Base-by-base conservation (phyloP, 2,113 vertebrate genomes). In the Notiomystis cincta region DNA sequence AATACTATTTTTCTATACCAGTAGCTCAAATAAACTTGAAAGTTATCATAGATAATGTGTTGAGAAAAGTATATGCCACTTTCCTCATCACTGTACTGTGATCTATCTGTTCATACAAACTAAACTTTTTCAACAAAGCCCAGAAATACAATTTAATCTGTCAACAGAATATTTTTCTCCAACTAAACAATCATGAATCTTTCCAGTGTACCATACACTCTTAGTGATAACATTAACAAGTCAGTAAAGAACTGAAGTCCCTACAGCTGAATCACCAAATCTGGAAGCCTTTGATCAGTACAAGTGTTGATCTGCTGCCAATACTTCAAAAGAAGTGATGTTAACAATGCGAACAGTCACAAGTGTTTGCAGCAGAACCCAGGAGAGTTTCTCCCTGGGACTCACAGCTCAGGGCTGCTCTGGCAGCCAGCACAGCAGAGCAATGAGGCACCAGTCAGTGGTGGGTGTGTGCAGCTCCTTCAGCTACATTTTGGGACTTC, bases 391-490 rank as follows among this genome's bases (percentile, higher is more conserved):
- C 53, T 33, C 53, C 2, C 2, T 8, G 31, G 37, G 28, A 14
- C 38, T 31, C 6, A 0, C 23, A 78, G 62, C 57, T 8, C 51
- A 4, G 51, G 1, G 15, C 80, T 31, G 71, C n/a, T 9, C 8
- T 7, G 30, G n/a, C 58, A 50, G 61, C 3, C 78, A 66, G 80
- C n/a, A 35, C n/a, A 58, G 48, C 61, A 15, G 12, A 1, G 38
- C 45, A 9, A 1, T 1, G 25, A 27, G 2, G 15, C 31, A 5
- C 3, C 42, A 35, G 37, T 4, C 51, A 57, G 27, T 0, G 28
- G 23, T 1, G 53, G 21, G 28, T 48, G 38, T 24, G 13, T 8
- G 38, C 50, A n/a, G 38, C 1, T 45, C 33, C 45, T 18, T 24
- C 28, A 62, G 38, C 60, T n/a, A 1, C 25, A 18, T 51, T 89